Evolutionary conservation across 2,888 invertebrate species (phyloP).

Genomic region (Leucozona laternaria): DNA sequence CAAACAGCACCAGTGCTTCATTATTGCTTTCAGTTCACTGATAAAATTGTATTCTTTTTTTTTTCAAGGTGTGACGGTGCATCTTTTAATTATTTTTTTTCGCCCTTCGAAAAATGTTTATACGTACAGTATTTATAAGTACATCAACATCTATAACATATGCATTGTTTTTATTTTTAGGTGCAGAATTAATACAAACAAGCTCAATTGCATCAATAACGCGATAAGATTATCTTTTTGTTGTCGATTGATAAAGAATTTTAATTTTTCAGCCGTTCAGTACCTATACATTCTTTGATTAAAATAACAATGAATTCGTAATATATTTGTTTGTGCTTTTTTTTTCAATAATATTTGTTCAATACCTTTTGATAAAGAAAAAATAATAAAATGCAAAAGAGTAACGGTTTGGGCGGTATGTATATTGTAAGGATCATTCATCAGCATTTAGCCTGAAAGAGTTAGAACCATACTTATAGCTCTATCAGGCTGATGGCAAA

Average conservation of each 20-base stretch:
- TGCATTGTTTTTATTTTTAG: background rate
- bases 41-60: too few relatives aligned
- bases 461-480: too few relatives aligned
- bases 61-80: background rate
- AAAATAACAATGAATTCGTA: background rate
- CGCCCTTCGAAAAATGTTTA: background rate
- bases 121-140: too few relatives aligned
- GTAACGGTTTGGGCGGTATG: too few relatives aligned
- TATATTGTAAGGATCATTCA: too few relatives aligned
- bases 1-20: too few relatives aligned
- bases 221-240: constrained; percentile 7
- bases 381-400: too few relatives aligned
- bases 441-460: too few relatives aligned
- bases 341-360: too few relatives aligned
- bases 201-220: background rate
- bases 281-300: background rate
- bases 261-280: background rate
- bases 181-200: background rate
- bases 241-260: background rate
- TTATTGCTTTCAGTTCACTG: too few relatives aligned
- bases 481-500: too few relatives aligned
- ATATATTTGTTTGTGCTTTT: background rate
- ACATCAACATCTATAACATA: background rate
- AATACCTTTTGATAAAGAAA: too few relatives aligned
- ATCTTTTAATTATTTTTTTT: background rate